Evolutionary conservation across 2,113 vertebrate genomes (phyloP).

Genomic region (Vidua macroura): DNA sequence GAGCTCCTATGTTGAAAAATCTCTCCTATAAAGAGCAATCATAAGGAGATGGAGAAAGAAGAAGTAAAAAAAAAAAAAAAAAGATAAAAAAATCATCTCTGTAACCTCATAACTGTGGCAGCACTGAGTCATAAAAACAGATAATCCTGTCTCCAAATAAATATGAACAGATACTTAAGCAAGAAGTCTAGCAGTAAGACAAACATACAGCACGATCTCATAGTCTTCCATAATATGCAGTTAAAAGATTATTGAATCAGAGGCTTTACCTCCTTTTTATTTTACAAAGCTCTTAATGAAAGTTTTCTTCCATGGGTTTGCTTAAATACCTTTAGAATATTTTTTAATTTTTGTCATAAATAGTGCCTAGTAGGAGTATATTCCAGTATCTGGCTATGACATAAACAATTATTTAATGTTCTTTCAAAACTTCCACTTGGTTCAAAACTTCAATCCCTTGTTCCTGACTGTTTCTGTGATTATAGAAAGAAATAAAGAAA

Average conservation of each 20-base stretch:
- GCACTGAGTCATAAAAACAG: not conserved
- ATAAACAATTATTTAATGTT: not conserved
- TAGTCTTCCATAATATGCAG: not conserved
- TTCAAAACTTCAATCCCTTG: not conserved
- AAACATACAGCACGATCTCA: not conserved
- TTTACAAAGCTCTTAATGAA: not conserved
- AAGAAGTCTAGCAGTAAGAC: not conserved
- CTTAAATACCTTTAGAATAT: not conserved
- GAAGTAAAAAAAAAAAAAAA: accelerated
- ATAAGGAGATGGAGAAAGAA: not conserved
- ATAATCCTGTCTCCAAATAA: not conserved
- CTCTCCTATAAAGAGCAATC: not conserved
- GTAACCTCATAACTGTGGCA: not conserved
- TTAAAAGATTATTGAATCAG: not conserved
- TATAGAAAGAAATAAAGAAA: not conserved
- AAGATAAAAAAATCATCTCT: not conserved
- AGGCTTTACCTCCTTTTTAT: not conserved
- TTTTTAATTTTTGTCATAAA: not conserved
- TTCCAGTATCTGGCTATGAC: not conserved
- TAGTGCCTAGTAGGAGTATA: not conserved
- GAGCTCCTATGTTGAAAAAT: not conserved
- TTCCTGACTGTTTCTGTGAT: not conserved
- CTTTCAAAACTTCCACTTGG: not conserved
- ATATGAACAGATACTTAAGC: not conserved
- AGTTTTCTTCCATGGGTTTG: not conserved